A percentile compares a stretch with the other conserved stretches of the same genome.
Evolutionary conservation across 2,888 invertebrate species (phyloP).

Genomic region (Thera obeliscata): DNA sequence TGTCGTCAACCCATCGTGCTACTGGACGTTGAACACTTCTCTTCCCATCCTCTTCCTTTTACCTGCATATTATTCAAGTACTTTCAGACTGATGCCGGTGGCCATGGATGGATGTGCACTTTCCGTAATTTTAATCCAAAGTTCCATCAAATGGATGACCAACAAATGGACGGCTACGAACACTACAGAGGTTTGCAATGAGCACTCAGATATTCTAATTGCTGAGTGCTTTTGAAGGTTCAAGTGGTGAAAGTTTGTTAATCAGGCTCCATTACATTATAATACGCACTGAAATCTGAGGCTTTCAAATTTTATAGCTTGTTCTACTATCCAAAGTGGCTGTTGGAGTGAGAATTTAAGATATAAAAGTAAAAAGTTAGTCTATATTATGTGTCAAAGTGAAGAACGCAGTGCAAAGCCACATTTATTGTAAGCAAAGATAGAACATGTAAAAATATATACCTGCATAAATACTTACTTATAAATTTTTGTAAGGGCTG

Average conservation of each 20-base stretch:
- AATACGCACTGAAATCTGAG: background rate
- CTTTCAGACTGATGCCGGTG: too few species aligned
- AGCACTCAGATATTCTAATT: conserved; percentile 1
- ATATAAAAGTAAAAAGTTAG: background rate
- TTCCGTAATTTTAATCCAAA: background rate
- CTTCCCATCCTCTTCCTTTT: too few species aligned
- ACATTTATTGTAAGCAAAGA: too few species aligned
- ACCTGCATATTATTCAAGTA: too few species aligned
- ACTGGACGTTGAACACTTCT: too few species aligned
- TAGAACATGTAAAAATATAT: too few species aligned
- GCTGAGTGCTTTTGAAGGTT: background rate
- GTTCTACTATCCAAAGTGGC: background rate
- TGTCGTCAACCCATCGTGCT: too few species aligned
- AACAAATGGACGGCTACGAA: background rate
- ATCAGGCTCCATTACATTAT: background rate
- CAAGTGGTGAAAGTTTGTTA: background rate
- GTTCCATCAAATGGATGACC: background rate
- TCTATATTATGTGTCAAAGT: background rate
- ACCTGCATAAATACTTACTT: too few species aligned
- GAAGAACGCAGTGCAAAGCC: too few species aligned
- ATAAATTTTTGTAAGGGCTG: too few species aligned
- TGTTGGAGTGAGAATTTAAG: background rate
- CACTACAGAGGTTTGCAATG: background rate
- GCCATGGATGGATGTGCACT: too few species aligned
- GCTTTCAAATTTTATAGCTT: background rate